Evolutionary conservation across 2,888 invertebrate species (phyloP), one percentile per base, ranked within the genome.

Genomic region (Oithona nana): DNA sequence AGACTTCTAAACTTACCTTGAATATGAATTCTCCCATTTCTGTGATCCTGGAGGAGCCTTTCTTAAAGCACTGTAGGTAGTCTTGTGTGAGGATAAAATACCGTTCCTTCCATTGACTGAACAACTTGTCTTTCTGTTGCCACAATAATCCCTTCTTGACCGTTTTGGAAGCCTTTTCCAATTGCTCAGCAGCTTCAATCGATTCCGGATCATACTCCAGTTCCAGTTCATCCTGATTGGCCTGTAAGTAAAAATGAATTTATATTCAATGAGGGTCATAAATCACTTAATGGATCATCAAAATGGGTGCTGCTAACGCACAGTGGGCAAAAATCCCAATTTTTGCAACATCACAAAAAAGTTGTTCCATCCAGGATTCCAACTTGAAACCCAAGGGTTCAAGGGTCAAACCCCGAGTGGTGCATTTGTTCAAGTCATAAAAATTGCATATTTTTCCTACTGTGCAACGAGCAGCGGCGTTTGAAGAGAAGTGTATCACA

Each of bases 1-100:
- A n/a, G n/a, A n/a, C 57, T 29, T 20, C 57, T 13, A 22, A 29
- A 16, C 28, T 49, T 56, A 68, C 67, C 66, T 68, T 68, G 57
- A 68, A 68, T 20, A 68, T 68, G 60, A 68, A 68, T 28, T 65
- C 66, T 26, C 68, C 68, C 68, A 68, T 68, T 30, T 68, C 68
- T 6, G 68, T 68, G 30, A 66, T 67, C 30, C 67, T 66, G 61
- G 67, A 67, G 57, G 66, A 65, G 13, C 67, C 66, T 54, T 66
- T 66, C 54, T 67, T 64, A 64, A 68, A 68, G 64, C 68, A 68
- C 4, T 67, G 66, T 28, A 68, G 65, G 65, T 68, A 68, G 61
- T 68, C 68, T 48, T 63, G 61, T 1, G 67, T 68, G 24, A 68
- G 65, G 8, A 68, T 66, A 60, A 68, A 68, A 63, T 66, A 68